Base-by-base conservation (phyloP, 1,140 invertebrate species). In the Cydia pomonella region DNA sequence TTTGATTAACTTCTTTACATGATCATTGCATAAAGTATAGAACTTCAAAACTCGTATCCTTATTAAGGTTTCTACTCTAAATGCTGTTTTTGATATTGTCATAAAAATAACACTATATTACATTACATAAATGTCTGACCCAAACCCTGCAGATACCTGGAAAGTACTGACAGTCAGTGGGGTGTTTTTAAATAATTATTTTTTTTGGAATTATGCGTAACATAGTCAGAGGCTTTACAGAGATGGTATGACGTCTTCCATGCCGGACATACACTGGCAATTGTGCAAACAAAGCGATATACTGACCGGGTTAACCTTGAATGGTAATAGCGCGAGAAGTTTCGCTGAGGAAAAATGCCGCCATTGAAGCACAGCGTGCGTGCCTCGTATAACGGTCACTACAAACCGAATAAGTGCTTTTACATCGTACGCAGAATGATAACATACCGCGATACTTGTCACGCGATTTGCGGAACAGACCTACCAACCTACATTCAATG, bases 271-370 rank as follows among this genome's bases (percentile, higher is more conserved):
- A 79, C 76, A 73, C 79, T 82, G 81, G 82, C 84, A 84, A 77
- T 85, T 82, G 78, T 86, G 85, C 87, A 91, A 88, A 92, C 90
- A 92, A 92, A 87, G 87, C 86, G 82, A 76, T 79, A 83, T 82
- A 83, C 84, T 92, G 87, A 93, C 91, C 91, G 87, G 91, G 90
- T 93, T 92, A 92, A 85, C 88, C 85, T 87, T 91, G 89, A 92
- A 93, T 91, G 87, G 87, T 89, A 89, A 91, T 91, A 89, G 87
- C 88, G 85, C 82, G 85, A 82, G 79, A 83, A 90, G 89, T 92
- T 90, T 90, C 88, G 87, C 88, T 79, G 79, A 82, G 89, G 87
- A 91, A 92, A 93, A 92, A 92, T 92, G 90, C 90, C 10, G 90
- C 86, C 91, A 92, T 89, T 92, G 91, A 92, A 87, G 89, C 91